Evolutionary conservation across 2,113 vertebrate genomes (phyloP), one percentile per base, ranked within the genome.

Genomic region (Grallaria varia): DNA sequence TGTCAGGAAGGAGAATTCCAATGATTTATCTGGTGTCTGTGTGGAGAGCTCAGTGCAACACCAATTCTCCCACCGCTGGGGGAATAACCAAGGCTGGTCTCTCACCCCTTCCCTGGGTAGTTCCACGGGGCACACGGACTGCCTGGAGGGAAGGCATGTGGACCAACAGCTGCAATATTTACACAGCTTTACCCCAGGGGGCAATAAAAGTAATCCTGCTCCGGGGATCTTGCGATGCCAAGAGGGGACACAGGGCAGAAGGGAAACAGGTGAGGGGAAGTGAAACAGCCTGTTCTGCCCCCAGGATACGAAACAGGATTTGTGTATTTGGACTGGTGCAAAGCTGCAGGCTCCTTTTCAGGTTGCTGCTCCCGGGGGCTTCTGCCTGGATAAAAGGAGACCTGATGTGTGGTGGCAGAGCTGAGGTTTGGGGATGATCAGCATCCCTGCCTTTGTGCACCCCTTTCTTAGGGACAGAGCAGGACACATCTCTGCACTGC

Each of bases 91-190:
- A 66, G 58, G 37, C 37, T 53, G 25, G 47, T 56, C 25, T 72
- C 35, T 60, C n/a, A 33, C 8, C 44, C 47, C 13, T 75, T 82
- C 69, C n/a, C 52, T 19, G 39, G 27, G 39, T 5, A 25, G 66
- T 25, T 37, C 40, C 15, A 9, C 0, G 31, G 77, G 47, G 37
- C 0, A 2, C 22, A 1, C 0, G 30, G 67, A 14, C 39, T 68
- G 63, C 62, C 80, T 55, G 40, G 42, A 53, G 2, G 14, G 47
- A 37, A 86, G 35, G 76, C 30, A 22, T 2, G 9, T 30, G 23
- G 79, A 44, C 72, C 35, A 78, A 74, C 84, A 91, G 42, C 69
- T 84, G 50, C 23, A 66, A 30, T n/a, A 62, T 53, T 84, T 66
- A 79, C 35, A 28, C 1, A 78, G 64, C 25, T 89, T 75, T 64